Evolutionary conservation across 2,888 invertebrate genomes (phyloP).

Genomic region (Malthinus seriepunctatus): DNA sequence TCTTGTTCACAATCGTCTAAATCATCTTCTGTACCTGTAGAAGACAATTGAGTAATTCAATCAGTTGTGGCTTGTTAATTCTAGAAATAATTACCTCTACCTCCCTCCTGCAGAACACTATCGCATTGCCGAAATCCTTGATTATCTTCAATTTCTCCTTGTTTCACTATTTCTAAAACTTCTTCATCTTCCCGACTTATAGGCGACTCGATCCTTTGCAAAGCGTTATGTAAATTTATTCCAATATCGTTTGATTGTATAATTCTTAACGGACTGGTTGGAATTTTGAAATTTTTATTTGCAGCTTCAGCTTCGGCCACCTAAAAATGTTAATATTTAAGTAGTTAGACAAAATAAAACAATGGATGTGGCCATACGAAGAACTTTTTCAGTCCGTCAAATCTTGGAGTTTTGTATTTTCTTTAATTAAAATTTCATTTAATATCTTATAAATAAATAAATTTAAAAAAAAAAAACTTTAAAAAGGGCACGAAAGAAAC

Average conservation of each 20-base stretch:
- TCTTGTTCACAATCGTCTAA: conserved; percentile 55
- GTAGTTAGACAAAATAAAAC: too few relatives aligned
- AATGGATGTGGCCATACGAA: too few relatives aligned
- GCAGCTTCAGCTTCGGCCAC: conserved; percentile 7
- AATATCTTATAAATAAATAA: too few relatives aligned
- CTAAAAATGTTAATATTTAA: neutral
- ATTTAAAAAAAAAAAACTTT: too few relatives aligned
- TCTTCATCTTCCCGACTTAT: conserved; percentile 58
- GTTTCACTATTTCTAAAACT: conserved; percentile 59
- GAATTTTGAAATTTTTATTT: conserved; percentile 17
- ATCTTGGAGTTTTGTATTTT: too few relatives aligned
- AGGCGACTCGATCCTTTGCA: conserved; percentile 50
- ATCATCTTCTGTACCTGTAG: conserved; percentile 33
- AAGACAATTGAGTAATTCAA: neutral
- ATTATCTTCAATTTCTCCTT: conserved; percentile 42
- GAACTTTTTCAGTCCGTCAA: too few relatives aligned
- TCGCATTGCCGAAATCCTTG: conserved; percentile 48
- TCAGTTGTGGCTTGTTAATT: conserved; percentile 13
- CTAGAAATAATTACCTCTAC: conserved; percentile 21
- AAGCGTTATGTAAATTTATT: conserved; percentile 47
- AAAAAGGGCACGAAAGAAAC: too few relatives aligned
- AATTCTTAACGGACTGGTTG: conserved; percentile 48
- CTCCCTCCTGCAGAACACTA: conserved; percentile 49
- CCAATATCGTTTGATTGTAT: conserved; percentile 46
- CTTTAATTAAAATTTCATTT: too few relatives aligned